A percentile compares a stretch with the other conserved stretches of the same genome.
Conservation (phyloP, 2,113 vertebrate genomes). For the Pelvicachromis taeniatus region DNA sequence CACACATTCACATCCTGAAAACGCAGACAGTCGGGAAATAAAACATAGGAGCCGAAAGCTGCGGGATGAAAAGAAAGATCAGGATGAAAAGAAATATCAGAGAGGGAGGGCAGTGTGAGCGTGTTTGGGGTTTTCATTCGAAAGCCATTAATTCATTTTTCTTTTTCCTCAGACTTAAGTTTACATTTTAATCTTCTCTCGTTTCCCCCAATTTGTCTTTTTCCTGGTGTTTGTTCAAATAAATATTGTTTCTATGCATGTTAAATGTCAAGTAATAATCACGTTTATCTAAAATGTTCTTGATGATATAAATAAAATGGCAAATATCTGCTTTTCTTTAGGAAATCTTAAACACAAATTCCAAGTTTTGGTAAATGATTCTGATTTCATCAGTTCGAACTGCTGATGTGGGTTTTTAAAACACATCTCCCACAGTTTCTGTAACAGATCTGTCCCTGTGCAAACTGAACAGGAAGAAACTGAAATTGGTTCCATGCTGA, state of each 20-base stretch:
- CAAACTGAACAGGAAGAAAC: not conserved
- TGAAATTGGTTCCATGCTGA: not conserved
- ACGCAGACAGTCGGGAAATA: not conserved
- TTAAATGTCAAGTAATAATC: not conserved
- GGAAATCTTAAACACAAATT: not conserved
- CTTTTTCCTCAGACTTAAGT: not conserved
- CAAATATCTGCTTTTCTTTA: not conserved
- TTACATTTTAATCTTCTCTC: not conserved
- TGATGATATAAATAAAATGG: not conserved
- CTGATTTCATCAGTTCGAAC: not conserved
- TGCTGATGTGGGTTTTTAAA: not conserved
- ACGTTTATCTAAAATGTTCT: not conserved
- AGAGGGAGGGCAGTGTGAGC: not conserved
- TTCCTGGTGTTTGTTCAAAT: not conserved
- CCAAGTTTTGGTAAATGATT: not conserved
- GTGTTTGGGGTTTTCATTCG: not conserved
- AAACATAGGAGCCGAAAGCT: constrained; percentile 5
- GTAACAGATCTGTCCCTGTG: not conserved
- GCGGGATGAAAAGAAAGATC: constrained; percentile 9
- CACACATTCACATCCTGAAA: constrained; percentile 30
- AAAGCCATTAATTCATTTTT: constrained; percentile 2
- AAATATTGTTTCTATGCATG: not conserved
- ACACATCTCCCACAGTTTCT: not conserved
- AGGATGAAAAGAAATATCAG: constrained; percentile 16
- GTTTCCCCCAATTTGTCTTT: not conserved